phyloP scores from a whole-genome alignment of 2,113 vertebrate species.

The Prietella phreatophila region DNA sequence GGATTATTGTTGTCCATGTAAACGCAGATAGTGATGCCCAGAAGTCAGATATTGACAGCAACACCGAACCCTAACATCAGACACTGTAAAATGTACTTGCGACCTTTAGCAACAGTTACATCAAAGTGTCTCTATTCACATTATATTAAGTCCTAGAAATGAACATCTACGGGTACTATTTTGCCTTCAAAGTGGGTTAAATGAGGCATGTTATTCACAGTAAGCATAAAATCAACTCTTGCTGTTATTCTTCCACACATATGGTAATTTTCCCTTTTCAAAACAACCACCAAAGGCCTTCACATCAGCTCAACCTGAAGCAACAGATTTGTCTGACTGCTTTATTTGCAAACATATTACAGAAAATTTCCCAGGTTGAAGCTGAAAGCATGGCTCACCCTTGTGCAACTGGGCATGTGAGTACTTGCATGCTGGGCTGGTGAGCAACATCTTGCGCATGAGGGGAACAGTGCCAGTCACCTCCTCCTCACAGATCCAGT shows the following conservation, averaged over 20 bases:
- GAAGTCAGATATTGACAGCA: too few species aligned
- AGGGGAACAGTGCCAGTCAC: conserved; percentile 91
- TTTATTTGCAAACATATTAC: not conserved
- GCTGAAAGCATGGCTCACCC: conserved; percentile 68
- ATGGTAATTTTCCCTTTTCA: not conserved
- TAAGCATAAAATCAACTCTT: not conserved
- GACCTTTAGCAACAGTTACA: not conserved
- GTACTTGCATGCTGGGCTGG: conserved; percentile 84
- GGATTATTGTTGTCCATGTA: too few species aligned
- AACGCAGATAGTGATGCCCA: too few species aligned
- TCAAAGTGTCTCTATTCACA: not conserved
- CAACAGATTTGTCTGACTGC: not conserved
- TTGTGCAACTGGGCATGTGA: conserved; percentile 89
- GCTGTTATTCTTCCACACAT: not conserved
- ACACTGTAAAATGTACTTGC: conserved; percentile 21
- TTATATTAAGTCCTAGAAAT: not conserved
- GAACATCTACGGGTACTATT: not conserved
- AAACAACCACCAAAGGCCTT: not conserved
- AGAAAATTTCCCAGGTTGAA: not conserved
- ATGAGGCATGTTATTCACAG: not conserved
- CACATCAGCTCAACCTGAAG: not conserved
- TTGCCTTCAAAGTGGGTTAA: not conserved
- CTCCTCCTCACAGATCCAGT: conserved; percentile 97
- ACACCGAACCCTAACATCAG: not conserved
- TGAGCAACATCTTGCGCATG: conserved; percentile 88